These are phyloP conservation scores for Gila robusta DNA, from an alignment of 2,797 vertebrate species.

Conservation along the genomic window DNA sequence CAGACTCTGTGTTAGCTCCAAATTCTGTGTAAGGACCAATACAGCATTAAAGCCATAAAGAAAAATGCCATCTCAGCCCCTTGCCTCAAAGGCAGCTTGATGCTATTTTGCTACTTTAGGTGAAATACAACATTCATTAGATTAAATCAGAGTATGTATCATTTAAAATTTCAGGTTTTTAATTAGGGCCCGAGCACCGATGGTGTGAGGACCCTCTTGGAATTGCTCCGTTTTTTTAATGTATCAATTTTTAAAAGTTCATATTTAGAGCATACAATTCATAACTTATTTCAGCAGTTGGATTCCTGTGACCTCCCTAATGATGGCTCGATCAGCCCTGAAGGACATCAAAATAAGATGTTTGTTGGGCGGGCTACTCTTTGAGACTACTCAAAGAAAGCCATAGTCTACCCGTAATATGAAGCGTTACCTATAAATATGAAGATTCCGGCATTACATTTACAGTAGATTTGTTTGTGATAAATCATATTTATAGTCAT, in stretches of 20 bases:
- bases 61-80: not conserved
- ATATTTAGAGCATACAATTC: not conserved
- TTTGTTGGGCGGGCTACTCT: too few species aligned
- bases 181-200: not conserved
- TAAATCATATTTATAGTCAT: too few species aligned
- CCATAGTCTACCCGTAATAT: too few species aligned
- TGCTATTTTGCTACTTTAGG: not conserved
- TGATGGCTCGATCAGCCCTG: too few species aligned
- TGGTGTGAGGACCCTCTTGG: too few species aligned
- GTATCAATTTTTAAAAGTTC: not conserved
- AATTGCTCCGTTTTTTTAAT: not conserved
- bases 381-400: too few species aligned
- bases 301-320: not conserved
- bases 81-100: not conserved
- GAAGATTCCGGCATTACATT: too few species aligned
- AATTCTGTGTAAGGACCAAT: conserved; percentile 8
- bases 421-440: too few species aligned
- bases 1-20: not conserved
- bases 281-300: not conserved
- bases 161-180: conserved; percentile 6
- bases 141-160: not conserved
- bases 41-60: conserved; percentile 4
- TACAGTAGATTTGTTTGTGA: too few species aligned
- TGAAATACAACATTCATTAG: not conserved
- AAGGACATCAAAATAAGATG: too few species aligned